These are phyloP conservation scores for Sardinella longiceps DNA, from an alignment of 2,797 vertebrate genomes.

Conservation along the genomic window DNA sequence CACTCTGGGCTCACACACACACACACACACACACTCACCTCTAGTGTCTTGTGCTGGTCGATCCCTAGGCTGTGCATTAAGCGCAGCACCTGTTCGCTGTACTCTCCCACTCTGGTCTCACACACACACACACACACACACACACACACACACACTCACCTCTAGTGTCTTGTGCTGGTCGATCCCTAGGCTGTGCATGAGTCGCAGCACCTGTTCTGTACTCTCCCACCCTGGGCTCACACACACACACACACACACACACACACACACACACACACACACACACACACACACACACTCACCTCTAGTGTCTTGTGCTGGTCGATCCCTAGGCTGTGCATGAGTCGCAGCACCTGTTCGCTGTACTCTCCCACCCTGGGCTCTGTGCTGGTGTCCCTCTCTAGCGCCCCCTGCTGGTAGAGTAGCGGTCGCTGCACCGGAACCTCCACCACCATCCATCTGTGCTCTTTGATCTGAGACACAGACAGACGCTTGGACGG, in stretches of 20 bases:
- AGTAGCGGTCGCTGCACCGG: constrained; percentile 88
- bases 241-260: constrained; percentile 5
- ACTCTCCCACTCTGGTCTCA: too few species aligned
- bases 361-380: constrained; percentile 87
- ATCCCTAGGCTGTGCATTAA: too few species aligned
- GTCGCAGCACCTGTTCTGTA: background rate
- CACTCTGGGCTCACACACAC: too few species aligned
- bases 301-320: constrained; percentile 98
- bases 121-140: constrained; percentile 18
- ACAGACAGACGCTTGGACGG: constrained; percentile 92
- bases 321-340: constrained; percentile 98
- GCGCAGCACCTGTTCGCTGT: too few species aligned
- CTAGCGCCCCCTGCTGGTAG: constrained; percentile 78
- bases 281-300: constrained; percentile 30
- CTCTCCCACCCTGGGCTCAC: too few species aligned
- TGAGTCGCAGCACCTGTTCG: constrained; percentile 93
- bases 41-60: too few species aligned
- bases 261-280: background rate
- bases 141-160: too few species aligned
- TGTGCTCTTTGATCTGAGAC: constrained; percentile 96
- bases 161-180: too few species aligned
- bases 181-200: too few species aligned
- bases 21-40: too few species aligned
- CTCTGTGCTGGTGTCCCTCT: constrained; percentile 77
- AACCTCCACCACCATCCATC: constrained; percentile 94